Conservation (phyloP, 2,113 vertebrate genomes). For the Cyanistes caeruleus region DNA sequence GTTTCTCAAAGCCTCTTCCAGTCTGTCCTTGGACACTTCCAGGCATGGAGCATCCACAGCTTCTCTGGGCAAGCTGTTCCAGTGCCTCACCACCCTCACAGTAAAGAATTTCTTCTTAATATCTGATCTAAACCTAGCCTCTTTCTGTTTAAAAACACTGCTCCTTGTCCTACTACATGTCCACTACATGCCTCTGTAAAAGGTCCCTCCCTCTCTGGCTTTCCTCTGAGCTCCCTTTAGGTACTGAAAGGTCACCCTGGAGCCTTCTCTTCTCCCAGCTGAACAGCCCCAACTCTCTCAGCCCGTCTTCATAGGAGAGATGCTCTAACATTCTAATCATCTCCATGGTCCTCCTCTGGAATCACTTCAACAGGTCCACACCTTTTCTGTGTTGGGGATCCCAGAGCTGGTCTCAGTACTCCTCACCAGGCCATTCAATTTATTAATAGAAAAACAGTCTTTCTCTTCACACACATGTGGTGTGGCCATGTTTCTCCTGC, state of each 20-base stretch:
- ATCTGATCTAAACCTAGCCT: neutral
- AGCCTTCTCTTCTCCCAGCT: neutral
- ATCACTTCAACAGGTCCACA: neutral
- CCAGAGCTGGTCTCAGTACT: neutral
- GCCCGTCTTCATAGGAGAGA: neutral
- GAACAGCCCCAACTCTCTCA: neutral
- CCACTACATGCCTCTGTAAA: neutral
- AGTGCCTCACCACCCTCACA: neutral
- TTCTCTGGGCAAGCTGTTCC: neutral
- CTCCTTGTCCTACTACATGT: neutral
- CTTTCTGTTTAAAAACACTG: neutral
- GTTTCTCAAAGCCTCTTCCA: neutral
- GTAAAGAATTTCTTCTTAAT: neutral
- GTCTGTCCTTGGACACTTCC: neutral
- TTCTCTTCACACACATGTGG: neutral
- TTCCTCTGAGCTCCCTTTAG: neutral
- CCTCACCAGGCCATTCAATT: neutral
- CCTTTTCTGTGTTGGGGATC: neutral
- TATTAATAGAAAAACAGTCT: neutral
- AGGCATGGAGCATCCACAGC: neutral
- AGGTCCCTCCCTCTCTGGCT: neutral
- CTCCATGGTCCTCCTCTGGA: neutral
- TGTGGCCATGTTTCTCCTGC: neutral
- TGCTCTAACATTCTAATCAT: neutral
- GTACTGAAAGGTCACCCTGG: neutral